Percentiles rank a stretch among this genome's conserved stretches.
These are phyloP conservation scores for Eciton burchellii DNA, from an alignment of 1,140 invertebrate species.

Conservation along the genomic window DNA sequence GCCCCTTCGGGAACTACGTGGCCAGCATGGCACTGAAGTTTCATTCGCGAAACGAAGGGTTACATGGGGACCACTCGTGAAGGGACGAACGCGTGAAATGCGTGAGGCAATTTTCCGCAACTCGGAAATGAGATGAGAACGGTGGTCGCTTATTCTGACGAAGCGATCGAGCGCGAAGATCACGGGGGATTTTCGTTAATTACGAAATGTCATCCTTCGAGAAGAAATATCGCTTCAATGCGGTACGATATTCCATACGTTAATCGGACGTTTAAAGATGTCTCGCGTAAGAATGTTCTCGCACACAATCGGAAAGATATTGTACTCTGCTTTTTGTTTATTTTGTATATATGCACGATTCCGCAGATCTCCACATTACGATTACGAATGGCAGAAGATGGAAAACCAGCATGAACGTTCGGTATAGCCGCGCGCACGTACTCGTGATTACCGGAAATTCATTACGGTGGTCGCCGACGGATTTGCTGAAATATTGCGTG, in stretches of 20 bases:
- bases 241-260: too few relatives aligned
- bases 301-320: neutral
- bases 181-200: neutral
- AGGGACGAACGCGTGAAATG: neutral
- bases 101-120: neutral
- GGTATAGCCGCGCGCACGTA: neutral
- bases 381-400: neutral
- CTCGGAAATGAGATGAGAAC: neutral
- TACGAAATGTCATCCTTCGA: neutral
- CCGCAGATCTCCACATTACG: conserved; percentile 8
- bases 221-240: neutral
- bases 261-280: conserved; percentile 6
- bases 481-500: conserved; percentile 55
- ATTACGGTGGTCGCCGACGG: conserved; percentile 20
- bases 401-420: conserved; percentile 8
- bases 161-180: neutral
- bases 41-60: conserved; percentile 15
- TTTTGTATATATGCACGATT: too few relatives aligned
- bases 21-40: neutral
- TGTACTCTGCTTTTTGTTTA: too few relatives aligned
- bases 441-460: conserved; percentile 57
- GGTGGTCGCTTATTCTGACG: neutral
- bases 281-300: neutral
- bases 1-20: conserved; percentile 38
- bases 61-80: neutral